A percentile compares a stretch with the other conserved stretches of the same genome.
phyloP scores from a whole-genome alignment of 2,797 vertebrate species.

The Varecia variegata region DNA sequence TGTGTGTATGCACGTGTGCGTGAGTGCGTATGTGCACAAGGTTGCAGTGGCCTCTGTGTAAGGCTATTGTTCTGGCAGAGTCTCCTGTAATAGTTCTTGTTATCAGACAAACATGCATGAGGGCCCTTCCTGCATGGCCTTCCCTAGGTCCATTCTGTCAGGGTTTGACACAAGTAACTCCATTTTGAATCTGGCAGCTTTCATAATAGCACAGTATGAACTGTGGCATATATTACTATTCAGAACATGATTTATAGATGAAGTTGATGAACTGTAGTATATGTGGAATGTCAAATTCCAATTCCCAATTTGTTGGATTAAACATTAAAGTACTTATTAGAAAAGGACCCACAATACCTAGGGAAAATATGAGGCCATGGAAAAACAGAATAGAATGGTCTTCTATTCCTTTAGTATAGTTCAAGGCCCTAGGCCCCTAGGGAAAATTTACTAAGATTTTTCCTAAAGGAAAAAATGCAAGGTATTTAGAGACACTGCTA shows the following conservation, averaged over 20 bases:
- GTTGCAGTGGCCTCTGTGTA: background rate
- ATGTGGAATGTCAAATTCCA: constrained; percentile 55
- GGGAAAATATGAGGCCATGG: background rate
- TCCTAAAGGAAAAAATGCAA: background rate
- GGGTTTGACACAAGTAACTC: background rate
- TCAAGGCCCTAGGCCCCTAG: background rate
- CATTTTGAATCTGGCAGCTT: background rate
- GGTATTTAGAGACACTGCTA: background rate
- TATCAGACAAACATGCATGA: background rate
- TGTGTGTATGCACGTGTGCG: accelerated
- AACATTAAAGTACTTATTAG: constrained; percentile 63
- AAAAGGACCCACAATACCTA: constrained; percentile 35
- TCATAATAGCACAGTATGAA: constrained; percentile 55
- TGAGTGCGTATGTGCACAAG: background rate
- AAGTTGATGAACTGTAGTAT: constrained; percentile 45
- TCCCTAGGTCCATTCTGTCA: background rate
- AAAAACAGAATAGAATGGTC: constrained; percentile 2
- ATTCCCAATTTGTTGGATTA: constrained; percentile 51
- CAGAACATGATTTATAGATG: constrained; percentile 65
- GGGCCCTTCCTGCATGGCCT: background rate
- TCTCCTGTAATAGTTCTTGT: background rate
- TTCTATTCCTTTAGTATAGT: background rate
- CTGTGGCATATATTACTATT: constrained; percentile 62
- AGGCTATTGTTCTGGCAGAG: background rate
- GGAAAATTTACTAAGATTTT: constrained; percentile 57